These are phyloP conservation scores for Aleiodes testaceus DNA, from an alignment of 2,888 invertebrate genomes.

Conservation along the genomic window DNA sequence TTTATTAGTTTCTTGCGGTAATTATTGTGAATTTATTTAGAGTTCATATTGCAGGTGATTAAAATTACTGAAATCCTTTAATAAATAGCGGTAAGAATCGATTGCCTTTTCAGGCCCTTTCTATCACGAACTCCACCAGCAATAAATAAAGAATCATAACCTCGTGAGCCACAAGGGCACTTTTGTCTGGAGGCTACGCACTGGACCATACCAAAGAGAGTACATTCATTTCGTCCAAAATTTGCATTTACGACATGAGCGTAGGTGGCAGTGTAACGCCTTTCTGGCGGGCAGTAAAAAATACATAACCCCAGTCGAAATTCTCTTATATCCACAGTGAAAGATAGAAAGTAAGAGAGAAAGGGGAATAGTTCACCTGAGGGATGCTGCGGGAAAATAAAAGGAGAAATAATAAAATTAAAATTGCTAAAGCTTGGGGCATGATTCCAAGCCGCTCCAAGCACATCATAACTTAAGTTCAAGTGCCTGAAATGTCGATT, in stretches of 20 bases:
- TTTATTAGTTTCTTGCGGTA: too few relatives aligned
- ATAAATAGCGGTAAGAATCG: too few relatives aligned
- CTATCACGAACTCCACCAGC: background rate
- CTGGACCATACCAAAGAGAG: constrained; percentile 4
- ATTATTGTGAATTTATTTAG: constrained; percentile 8
- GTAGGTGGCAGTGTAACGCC: constrained; percentile 55
- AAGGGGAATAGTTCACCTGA: background rate
- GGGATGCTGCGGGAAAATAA: background rate
- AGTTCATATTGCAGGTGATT: background rate
- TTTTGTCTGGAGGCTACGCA: constrained; percentile 42
- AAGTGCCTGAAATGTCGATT: constrained; percentile 34
- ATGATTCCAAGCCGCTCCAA: constrained; percentile 23
- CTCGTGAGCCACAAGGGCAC: constrained; percentile 40
- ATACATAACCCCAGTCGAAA: constrained; percentile 41
- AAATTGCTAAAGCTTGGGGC: background rate
- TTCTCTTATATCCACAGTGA: constrained; percentile 6
- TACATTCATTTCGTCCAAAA: constrained; percentile 41
- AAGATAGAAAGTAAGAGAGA: background rate
- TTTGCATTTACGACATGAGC: constrained; percentile 56
- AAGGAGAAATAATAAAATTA: background rate
- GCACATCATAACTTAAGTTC: constrained; percentile 31
- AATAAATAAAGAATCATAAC: constrained; percentile 27
- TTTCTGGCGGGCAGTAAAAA: constrained; percentile 50
- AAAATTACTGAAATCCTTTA: constrained; percentile 52
- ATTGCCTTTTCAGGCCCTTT: constrained; percentile 5